Evolutionary conservation across 1,140 invertebrate genomes (phyloP).

Genomic region (Drosophila mojavensis): DNA sequence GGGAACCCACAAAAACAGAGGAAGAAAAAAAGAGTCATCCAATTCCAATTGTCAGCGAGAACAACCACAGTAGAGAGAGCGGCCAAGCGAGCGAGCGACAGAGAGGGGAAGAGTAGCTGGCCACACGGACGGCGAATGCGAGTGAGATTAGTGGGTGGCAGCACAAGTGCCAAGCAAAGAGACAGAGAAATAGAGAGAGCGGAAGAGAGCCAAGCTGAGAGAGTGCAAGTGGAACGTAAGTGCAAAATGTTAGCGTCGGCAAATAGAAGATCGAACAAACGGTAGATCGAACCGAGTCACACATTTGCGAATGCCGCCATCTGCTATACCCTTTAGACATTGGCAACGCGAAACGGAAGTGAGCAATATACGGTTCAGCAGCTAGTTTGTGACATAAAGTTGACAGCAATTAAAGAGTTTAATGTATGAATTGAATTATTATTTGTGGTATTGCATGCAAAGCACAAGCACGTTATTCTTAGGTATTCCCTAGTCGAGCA

Average conservation of each 20-base stretch:
- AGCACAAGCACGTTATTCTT: too few species aligned
- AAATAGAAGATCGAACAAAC: slow-evolving; percentile 1
- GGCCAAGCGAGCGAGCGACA: not conserved
- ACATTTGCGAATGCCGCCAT: not conserved
- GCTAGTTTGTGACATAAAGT: too few species aligned
- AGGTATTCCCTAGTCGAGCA: not conserved
- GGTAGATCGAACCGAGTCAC: slow-evolving; percentile 6
- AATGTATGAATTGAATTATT: not conserved
- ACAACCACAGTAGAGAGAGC: not conserved
- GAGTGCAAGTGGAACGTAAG: slow-evolving; percentile 25
- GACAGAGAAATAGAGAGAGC: not conserved
- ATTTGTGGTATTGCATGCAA: too few species aligned
- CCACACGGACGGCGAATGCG: slow-evolving; percentile 2
- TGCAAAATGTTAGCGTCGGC: slow-evolving; percentile 5
- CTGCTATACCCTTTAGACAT: not conserved
- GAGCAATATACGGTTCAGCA: not conserved
- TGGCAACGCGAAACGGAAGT: not conserved
- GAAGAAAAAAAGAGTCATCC: slow-evolving; percentile 33
- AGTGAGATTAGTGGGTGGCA: slow-evolving; percentile 15
- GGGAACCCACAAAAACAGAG: slow-evolving; percentile 16
- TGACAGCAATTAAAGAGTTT: not conserved
- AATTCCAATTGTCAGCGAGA: slow-evolving; percentile 34
- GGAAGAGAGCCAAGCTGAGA: slow-evolving; percentile 28
- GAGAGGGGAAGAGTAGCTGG: slow-evolving; percentile 1
- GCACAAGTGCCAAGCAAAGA: not conserved